phyloP scores from a whole-genome alignment of 1,140 invertebrate genomes.

The Cyclina sinensis region DNA sequence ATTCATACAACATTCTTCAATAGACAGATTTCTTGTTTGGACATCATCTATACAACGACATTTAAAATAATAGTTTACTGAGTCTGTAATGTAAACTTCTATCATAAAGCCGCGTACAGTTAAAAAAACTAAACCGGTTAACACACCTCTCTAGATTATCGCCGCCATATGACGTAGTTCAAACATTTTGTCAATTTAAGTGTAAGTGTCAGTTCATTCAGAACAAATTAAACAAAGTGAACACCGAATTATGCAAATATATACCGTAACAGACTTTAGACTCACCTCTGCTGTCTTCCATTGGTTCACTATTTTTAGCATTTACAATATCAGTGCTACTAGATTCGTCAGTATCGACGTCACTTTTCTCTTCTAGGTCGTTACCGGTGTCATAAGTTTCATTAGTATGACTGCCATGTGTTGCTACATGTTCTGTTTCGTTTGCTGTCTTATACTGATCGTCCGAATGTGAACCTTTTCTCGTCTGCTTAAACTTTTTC shows the following conservation, averaged over 20 bases:
- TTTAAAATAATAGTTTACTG: too few species aligned
- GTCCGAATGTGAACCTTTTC: not conserved
- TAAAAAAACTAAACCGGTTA: too few species aligned
- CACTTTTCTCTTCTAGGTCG: not conserved
- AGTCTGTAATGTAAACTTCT: too few species aligned
- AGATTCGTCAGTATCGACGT: not conserved
- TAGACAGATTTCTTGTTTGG: not conserved
- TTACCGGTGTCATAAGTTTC: not conserved
- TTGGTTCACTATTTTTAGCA: not conserved
- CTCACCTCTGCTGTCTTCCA: constrained; percentile 1
- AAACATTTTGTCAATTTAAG: too few species aligned
- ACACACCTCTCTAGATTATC: too few species aligned
- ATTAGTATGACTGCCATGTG: not conserved
- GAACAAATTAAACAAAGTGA: too few species aligned
- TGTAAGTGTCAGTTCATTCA: too few species aligned
- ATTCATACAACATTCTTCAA: constrained; percentile 38
- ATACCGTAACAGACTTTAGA: too few species aligned
- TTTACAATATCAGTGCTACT: not conserved
- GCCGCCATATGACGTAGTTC: too few species aligned
- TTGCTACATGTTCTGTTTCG: not conserved
- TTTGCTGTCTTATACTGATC: not conserved
- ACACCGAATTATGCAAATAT: too few species aligned
- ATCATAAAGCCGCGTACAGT: too few species aligned
- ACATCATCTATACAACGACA: constrained; percentile 10
- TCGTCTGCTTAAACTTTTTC: not conserved